Conservation (phyloP, 2,888 invertebrate genomes). For the Dynastes maya region DNA sequence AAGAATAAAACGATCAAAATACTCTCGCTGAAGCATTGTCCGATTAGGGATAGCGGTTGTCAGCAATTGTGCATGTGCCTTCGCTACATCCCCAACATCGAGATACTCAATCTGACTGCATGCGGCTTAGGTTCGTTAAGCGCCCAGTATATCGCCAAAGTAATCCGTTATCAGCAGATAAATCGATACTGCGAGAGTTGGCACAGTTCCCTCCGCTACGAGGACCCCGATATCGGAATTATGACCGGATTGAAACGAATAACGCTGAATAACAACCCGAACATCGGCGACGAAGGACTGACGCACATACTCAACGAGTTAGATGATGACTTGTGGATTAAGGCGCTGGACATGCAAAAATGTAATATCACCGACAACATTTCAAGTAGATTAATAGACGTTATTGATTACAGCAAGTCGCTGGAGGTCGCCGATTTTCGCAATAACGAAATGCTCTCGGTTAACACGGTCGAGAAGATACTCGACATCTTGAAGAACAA, state of each 20-base stretch:
- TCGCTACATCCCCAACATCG: constrained; percentile 78
- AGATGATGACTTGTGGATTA: constrained; percentile 86
- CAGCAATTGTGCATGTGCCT: constrained; percentile 80
- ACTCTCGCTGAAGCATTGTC: constrained; percentile 79
- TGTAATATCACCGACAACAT: constrained; percentile 81
- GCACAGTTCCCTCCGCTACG: constrained; percentile 86
- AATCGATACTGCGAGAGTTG: constrained; percentile 85
- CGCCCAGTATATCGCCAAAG: constrained; percentile 77
- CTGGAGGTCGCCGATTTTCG: constrained; percentile 81
- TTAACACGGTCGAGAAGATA: constrained; percentile 63
- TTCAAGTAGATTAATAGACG: constrained; percentile 74
- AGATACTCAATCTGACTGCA: constrained; percentile 79
- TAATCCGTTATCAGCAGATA: constrained; percentile 74
- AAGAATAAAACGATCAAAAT: constrained; percentile 78
- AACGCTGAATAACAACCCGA: constrained; percentile 80
- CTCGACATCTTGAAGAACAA: constrained; percentile 65
- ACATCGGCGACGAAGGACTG: constrained; percentile 78
- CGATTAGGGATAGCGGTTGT: constrained; percentile 82
- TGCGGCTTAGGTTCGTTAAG: constrained; percentile 79
- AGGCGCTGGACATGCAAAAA: constrained; percentile 83
- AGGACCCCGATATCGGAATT: constrained; percentile 80
- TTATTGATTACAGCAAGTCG: constrained; percentile 77
- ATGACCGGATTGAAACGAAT: constrained; percentile 83
- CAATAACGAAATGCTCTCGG: constrained; percentile 71
- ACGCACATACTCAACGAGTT: constrained; percentile 78